A percentile compares a stretch with the other conserved stretches of the same genome.
Evolutionary conservation across 2,888 invertebrate species (phyloP).

Genomic region (Macropis europaea): DNA sequence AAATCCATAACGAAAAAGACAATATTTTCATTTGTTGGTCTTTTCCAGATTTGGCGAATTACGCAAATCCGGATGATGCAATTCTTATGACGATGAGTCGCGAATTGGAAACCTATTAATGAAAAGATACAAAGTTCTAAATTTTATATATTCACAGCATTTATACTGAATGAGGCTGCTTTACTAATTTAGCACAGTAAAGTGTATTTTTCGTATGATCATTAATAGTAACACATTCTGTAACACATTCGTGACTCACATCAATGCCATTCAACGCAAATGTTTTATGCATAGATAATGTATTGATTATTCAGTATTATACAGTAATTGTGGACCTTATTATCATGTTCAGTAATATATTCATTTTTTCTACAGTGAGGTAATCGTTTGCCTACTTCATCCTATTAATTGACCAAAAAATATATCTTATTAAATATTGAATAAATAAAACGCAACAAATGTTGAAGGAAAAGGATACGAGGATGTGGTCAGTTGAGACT

Average conservation of each 20-base stretch:
- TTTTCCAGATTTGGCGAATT: conserved; percentile 80
- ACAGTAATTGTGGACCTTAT: conserved; percentile 29
- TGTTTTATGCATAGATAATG: conserved; percentile 4
- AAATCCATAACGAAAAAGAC: no score
- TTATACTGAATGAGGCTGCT: conserved; percentile 2
- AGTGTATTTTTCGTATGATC: conserved; percentile 9
- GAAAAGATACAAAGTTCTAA: conserved; percentile 15
- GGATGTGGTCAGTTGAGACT: conserved; percentile 34
- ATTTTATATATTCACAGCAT: conserved; percentile 12
- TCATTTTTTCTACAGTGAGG: conserved; percentile 23
- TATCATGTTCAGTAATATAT: conserved; percentile 46
- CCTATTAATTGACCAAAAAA: not conserved
- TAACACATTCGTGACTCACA: conserved; percentile 14
- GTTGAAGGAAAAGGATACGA: not conserved
- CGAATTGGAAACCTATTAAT: conserved; percentile 77
- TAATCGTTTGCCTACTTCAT: not conserved
- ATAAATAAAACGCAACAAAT: not conserved
- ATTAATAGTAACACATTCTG: not conserved
- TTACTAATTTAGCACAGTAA: conserved; percentile 12
- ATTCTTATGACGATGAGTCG: conserved; percentile 82
- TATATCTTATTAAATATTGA: not conserved
- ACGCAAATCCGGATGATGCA: conserved; percentile 86
- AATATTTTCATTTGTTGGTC: conserved; percentile 18
- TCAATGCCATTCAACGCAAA: not conserved
- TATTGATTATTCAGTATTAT: conserved; percentile 58